Base-by-base conservation (phyloP, 2,888 invertebrate species). In the Heliconius charithonia region DNA sequence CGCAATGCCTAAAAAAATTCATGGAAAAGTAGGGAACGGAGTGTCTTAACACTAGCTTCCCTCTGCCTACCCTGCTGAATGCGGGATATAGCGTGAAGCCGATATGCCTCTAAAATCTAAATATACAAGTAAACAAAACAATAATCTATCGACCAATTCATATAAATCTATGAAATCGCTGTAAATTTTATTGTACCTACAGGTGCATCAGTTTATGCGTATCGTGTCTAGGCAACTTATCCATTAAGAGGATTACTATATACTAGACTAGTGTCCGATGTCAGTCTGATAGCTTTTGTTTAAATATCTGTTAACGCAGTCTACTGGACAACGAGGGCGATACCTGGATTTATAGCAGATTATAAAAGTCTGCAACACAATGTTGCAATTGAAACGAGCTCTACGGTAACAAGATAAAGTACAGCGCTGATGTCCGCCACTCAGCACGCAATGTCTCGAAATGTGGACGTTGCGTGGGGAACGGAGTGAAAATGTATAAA, bases 191-290 rank as follows among this genome's bases (percentile, higher is more conserved):
- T 76, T 66, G 62, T 45, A 70, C 37, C 9, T 37, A 37, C 70
- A 71, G 62, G 76, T 76, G 72, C 63, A 69, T 67, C 71, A 76
- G 59, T 37, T 67, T 70, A 69, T 41, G 62, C 7, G n/a, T 72
- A 59, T 72, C 72, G 72, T 72, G 79, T 70, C 73, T 76, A 76
- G 76, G 65, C 65, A 76, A 79, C 73, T 51, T 76, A 76, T 63
- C 67, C 45, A 76, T 79, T 76, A 79, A 79, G 73, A 27, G 67
- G 79, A 79, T 79, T 74, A 74, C 63, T 27, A 12, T 66, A 66
- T 25, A 32, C 70, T 66, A 41, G 70, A 32, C 70, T 66, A 41
- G 70, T 59, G 76, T 72, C 63, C 72, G 56, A 51, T 77, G 65
- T 66, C 51, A 56, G 56, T 72, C 70, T 71, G 59, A 75, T 65